A percentile compares a stretch with the other conserved stretches of the same genome.
Conservation (phyloP, 2,113 vertebrate genomes). For the Aythya baeri region DNA sequence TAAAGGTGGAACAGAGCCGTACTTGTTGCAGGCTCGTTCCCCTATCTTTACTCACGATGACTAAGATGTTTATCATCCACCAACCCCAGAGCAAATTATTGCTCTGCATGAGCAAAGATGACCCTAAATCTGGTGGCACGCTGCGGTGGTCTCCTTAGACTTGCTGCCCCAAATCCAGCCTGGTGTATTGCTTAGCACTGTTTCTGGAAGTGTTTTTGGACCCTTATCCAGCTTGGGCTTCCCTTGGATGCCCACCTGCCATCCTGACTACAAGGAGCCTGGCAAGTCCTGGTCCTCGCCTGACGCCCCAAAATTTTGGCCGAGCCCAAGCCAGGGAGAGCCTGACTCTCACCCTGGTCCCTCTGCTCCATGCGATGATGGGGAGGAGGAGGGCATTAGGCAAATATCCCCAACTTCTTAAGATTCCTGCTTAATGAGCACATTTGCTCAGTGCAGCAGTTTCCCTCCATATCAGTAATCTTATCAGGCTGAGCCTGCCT, state of each 20-base stretch:
- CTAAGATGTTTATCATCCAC: background rate
- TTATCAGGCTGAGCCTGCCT: slow-evolving; percentile 69
- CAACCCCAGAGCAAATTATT: background rate
- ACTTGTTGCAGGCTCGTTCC: slow-evolving; percentile 13
- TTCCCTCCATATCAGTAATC: slow-evolving; percentile 40
- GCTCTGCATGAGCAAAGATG: background rate
- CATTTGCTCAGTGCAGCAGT: background rate
- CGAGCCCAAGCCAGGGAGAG: background rate
- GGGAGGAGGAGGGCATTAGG: slow-evolving; percentile 38
- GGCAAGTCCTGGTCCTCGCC: background rate
- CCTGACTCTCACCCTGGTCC: background rate
- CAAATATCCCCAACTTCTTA: slow-evolving; percentile 51
- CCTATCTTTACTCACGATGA: background rate
- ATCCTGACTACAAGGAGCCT: rapidly evolving
- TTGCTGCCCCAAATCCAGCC: background rate
- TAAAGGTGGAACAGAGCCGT: slow-evolving; percentile 38
- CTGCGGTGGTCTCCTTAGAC: background rate
- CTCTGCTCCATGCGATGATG: background rate
- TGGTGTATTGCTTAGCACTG: background rate
- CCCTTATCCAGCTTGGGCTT: background rate
- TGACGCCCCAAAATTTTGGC: background rate
- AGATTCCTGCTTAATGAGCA: slow-evolving; percentile 70
- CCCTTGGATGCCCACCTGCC: background rate
- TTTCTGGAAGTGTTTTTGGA: background rate
- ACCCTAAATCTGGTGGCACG: background rate